Evolutionary conservation across 2,113 vertebrate species (phyloP), one percentile per base, ranked within the genome.

Genomic region (Protomyctophum bolini): DNA sequence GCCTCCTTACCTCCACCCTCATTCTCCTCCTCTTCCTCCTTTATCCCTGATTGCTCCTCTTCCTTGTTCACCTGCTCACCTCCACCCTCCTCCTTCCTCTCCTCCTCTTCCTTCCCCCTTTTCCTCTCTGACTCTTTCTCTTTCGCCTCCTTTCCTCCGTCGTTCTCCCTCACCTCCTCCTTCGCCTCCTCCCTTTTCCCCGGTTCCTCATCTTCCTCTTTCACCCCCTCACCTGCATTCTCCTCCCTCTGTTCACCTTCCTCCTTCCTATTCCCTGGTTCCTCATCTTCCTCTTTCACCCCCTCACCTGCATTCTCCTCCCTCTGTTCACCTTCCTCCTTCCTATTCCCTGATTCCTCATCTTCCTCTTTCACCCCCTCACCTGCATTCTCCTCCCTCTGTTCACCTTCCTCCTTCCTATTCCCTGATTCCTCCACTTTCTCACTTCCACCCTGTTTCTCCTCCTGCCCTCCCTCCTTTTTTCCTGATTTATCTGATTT

Each of bases 181-280:
- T 12, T 52, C 12, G 8, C 2, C 5, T 41, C 2, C 1, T 41
- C 33, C 33, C 33, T 41, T 41, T 41, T 41, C 33, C 4, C 33
- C 5, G 33, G 5, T 41, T 41, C n/a, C 15, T 2, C 12, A 0
- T 54, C 0, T 12, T 14, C 56, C 47, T 41, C 49, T 6, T 68
- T 45, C 10, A 7, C 33, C 1, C 55, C 8, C 12, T 46, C 41
- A n/a, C 11, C 11, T 58, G 15, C 49, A 5, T 47, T 12, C 54
- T n/a, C 7, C 29, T 28, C 8, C 10, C 52, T 61, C 55, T 14
- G 49, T 62, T 10, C 9, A 33, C 48, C 49, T 3, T 45, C 63
- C 0, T 41, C 50, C n/a, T 52, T 64, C 49, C 15, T 58, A 11
- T 56, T 66, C 33, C 52, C 46, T 33, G 76, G 82, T 9, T 73